phyloP scores from a whole-genome alignment of 2,797 vertebrate species.

The Otolemur crassicaudatus region DNA sequence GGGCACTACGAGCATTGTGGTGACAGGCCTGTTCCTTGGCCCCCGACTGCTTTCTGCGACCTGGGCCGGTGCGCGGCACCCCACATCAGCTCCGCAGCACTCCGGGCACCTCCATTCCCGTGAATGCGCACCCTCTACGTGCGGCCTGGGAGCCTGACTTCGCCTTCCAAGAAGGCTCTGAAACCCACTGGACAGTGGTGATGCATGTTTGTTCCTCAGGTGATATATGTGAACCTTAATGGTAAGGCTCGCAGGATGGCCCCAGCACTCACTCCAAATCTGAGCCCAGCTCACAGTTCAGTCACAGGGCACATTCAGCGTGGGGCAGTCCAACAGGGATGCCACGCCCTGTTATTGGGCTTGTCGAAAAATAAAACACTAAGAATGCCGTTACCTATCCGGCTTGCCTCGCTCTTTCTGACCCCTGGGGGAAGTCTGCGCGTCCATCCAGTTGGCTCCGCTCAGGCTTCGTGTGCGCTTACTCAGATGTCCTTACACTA shows the following conservation, averaged over 20 bases:
- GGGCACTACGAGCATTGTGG: neutral
- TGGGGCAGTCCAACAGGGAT: neutral
- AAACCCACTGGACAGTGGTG: neutral
- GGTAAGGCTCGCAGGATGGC: neutral
- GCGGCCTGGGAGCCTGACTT: neutral
- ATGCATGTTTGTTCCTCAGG: neutral
- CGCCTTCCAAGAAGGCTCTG: neutral
- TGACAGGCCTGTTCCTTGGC: neutral
- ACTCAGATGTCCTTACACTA: neutral
- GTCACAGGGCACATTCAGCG: neutral
- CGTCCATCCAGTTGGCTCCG: fast-evolving
- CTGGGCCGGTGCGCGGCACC: fast-evolving
- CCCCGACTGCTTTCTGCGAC: neutral
- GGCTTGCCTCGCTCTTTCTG: neutral
- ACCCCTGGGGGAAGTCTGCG: neutral
- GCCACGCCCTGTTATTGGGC: neutral
- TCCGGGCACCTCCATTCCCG: neutral
- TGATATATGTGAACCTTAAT: neutral
- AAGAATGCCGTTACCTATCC: neutral
- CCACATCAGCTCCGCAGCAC: neutral
- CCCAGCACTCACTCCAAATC: neutral
- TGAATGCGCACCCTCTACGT: fast-evolving
- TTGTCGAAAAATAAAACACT: neutral
- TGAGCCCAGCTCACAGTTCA: neutral
- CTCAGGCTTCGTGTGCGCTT: neutral